Evolutionary conservation across 2,797 vertebrate genomes (phyloP), one percentile per base, ranked within the genome.

Genomic region (Gobio occitaniae): DNA sequence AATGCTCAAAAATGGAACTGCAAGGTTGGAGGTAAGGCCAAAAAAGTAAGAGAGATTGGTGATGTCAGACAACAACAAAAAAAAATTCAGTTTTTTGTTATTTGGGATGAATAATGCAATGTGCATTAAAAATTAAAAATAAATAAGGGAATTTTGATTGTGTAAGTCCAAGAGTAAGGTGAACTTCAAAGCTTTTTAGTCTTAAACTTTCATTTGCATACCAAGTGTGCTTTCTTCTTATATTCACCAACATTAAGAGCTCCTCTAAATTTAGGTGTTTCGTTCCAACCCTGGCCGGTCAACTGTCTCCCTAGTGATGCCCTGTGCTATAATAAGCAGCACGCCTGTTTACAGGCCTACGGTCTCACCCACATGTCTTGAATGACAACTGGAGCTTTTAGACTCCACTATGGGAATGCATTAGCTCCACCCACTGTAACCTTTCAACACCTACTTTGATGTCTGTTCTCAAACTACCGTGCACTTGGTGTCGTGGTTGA

Each of bases 201-300:
- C 50, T 69, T 36, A 21, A 78, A 52, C 9, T 15, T 17, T 71
- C 32, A 74, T 86, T 81, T 76, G 71, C 59, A 63, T 66, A 79
- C 29, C 8, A 68, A 12, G 69, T 82, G 70, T 83, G 44, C 41
- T 71, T 86, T 75, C 52, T 84, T 84, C 66, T 75, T 47, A 25
- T 38, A 47, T 65, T 75, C 38, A 38, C 71, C 84, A 82, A 87
- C 89, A 86, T 77, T 41, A 78, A 80, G 83, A 72, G 21, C 5
- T 12, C 54, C 38, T 72, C 84, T 91, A 88, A 89, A 87, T 88
- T 85, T 88, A 88, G 87, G 74, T 6, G 2, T 32, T 32, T 56
- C 59, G n/a, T 77, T 86, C 61, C 74, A 65, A 56, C 61, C 75
- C 79, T 36, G 7, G 44, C 66, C 50, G 52, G 72, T 54, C 61